Base-by-base conservation (phyloP, 2,888 invertebrate species). In the Scaptomyza cyrtandrae region DNA sequence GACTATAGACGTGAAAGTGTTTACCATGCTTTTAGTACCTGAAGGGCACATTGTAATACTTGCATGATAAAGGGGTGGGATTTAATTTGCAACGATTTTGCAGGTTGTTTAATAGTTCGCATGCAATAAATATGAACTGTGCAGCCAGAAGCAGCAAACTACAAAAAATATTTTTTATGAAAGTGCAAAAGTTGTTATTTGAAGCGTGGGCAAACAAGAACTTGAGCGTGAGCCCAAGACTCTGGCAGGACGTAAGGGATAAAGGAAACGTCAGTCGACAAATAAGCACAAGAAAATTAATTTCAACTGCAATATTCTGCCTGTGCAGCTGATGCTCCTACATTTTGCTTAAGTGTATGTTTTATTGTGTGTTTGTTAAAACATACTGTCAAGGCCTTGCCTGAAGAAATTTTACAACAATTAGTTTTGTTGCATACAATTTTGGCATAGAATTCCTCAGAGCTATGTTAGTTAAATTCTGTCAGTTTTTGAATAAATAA, bases 61-160 rank as follows among this genome's bases (percentile, higher is more conserved):
- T 35, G 43, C 31, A 27, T 60, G 68, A 58, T 61, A 35, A 58
- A 67, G 58, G 66, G 56, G 48, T 43, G 63, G 56, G 67, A 73
- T 75, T 89, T 78, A 62, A 85, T 81, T 75, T 76, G 58, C 61
- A 64, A 66, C 60, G 62, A 52, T 66, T 67, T 64, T 68, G 54
- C 55, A 60, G 54, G 48, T 44, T 45, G 37, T 35, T 55, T 39
- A 33, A 14, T 46, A 39, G 33, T 37, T 55, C 33, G 41, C 49
- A 65, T 78, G 82, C 80, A 59, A 69, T 78, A 85, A 71, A 87
- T 81, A 81, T 78, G 76, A 67, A 52, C 41, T 62, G 24, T 55
- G 57, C 14, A 57, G 52, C 50, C 44, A 19, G 46, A 49, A 24
- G 45, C 11, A 43, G 43, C 46, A 62, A 44, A 44, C 7, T 6